phyloP scores from a whole-genome alignment of 2,797 vertebrate species.

The Sebastes itinus region DNA sequence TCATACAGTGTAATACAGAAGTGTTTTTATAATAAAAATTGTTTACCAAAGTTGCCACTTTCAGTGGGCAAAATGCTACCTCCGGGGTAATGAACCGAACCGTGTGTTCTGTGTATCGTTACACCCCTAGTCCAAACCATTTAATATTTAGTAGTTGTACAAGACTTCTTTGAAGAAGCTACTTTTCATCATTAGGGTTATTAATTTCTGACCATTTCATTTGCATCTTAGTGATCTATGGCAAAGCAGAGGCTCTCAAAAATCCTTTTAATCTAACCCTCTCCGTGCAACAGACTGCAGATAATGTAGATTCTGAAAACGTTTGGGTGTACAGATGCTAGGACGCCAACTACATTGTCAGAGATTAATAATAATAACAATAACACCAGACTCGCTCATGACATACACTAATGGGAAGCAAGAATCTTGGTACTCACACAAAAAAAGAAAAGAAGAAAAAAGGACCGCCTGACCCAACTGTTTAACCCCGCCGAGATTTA shows the following conservation, averaged over 20 bases:
- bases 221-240: not conserved
- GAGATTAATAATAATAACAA: not conserved
- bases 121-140: not conserved
- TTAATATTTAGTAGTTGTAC: not conserved
- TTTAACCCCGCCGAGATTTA: not conserved
- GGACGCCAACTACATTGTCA: not conserved
- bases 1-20: not conserved
- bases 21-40: not conserved
- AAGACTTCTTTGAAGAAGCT: not conserved
- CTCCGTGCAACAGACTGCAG: not conserved
- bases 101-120: no score
- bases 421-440: not conserved
- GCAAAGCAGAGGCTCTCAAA: not conserved
- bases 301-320: not conserved
- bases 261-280: not conserved
- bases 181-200: not conserved
- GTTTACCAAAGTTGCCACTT: not conserved
- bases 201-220: not conserved
- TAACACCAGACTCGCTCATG: not conserved
- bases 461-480: not conserved
- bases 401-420: not conserved
- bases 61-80: no score
- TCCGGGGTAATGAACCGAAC: no score
- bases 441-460: not conserved
- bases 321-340: not conserved